Base-by-base conservation (phyloP, 2,797 vertebrate genomes). In the Acanthurus lineatus region DNA sequence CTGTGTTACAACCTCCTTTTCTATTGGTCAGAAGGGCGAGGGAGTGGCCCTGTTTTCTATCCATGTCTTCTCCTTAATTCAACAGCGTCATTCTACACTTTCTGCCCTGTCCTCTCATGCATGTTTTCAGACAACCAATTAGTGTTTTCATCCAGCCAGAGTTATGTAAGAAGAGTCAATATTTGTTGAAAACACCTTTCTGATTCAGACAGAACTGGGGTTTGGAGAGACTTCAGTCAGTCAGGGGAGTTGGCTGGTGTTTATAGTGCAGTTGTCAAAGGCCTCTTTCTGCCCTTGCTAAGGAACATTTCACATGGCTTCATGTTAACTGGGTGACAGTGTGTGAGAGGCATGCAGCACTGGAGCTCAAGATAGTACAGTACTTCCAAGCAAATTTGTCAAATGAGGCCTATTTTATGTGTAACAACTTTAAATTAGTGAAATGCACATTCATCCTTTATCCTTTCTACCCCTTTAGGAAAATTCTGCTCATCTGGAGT, bases 121-220 rank as follows among this genome's bases (percentile, higher is more conserved):
- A 82, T 91, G 86, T 92, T 91, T 91, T 91, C 68, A 84, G 81
- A 91, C 90, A 91, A 84, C 81, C 84, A 94, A 92, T 93, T 89
- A 89, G 83, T 93, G 90, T 94, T 94, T 95, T 93, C 81, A 52
- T 87, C 86, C 85, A 77, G 76, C 70, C 86, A 67, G 76, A 80
- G 90, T 95, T 94, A 89, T 92, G 88, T 89, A 95, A 95, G 91
- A 83, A 91, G 75, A 75, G 91, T 90, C 89, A 95, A 95, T 94
- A 95, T 95, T 95, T 91, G 89, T 75, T 86, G 69, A 91, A 94
- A 95, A 93, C 86, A 90, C 83, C 85, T 93, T 87, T 92, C 84
- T 91, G 84, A 89, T 87, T 91, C 85, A 81, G 84, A 83, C 81
- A 82, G 79, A 84, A 84, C 68, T 62, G 56, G 73, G 67, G 74